Conservation (phyloP, 2,797 vertebrate species). For the Poecilia picta region DNA sequence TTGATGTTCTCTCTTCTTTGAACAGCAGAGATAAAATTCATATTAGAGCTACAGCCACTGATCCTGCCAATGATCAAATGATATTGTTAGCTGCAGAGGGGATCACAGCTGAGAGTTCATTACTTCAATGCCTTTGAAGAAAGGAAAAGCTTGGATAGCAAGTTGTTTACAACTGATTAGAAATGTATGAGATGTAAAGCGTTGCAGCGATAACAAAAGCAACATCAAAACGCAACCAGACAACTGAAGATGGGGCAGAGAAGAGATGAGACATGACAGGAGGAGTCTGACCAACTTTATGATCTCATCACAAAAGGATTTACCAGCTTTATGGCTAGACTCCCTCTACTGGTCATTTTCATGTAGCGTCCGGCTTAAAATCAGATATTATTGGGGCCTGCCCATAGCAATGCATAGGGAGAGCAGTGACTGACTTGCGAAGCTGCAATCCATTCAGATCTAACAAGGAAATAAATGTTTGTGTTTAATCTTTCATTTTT, state of each 20-base stretch:
- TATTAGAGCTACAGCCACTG: neutral
- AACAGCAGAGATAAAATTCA: neutral
- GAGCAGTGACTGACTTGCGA: no score
- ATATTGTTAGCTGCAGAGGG: neutral
- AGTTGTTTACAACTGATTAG: constrained; percentile 3
- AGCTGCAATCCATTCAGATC: no score
- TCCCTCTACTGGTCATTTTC: neutral
- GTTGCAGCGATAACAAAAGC: neutral
- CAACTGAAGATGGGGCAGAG: neutral
- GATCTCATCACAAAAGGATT: neutral
- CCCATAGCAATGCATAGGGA: no score
- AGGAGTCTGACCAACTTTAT: neutral
- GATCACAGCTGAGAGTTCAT: neutral
- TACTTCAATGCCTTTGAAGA: neutral
- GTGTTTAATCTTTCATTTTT: no score
- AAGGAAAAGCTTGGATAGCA: neutral
- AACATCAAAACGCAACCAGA: neutral
- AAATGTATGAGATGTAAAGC: neutral
- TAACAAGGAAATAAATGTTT: no score
- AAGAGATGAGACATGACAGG: neutral
- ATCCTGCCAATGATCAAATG: neutral
- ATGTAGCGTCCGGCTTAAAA: neutral
- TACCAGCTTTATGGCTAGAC: neutral
- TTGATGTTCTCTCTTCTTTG: constrained; percentile 16
- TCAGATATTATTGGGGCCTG: neutral